Evolutionary conservation across 2,113 vertebrate genomes (phyloP).

Genomic region (Empidonax traillii): DNA sequence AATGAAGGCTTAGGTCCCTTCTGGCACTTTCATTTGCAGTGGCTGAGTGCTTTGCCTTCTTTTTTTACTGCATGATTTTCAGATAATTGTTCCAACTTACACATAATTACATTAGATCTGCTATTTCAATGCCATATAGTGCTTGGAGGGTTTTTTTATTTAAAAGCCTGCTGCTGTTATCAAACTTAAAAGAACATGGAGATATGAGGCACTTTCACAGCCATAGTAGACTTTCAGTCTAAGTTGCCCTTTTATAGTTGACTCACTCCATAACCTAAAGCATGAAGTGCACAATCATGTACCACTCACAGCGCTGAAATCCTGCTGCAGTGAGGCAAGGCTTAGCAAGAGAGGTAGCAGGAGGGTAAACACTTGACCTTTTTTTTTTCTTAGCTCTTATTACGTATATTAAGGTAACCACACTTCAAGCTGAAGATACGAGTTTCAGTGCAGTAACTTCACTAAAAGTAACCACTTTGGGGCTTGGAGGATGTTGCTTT

Average conservation of each 20-base stretch:
- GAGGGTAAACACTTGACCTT: neutral
- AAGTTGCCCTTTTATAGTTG: neutral
- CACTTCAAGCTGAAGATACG: neutral
- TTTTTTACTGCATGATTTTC: neutral
- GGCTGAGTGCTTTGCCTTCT: neutral
- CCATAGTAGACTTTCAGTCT: neutral
- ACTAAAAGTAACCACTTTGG: neutral
- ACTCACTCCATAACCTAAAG: neutral
- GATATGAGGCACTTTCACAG: neutral
- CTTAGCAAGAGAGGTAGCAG: neutral
- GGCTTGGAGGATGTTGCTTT: neutral
- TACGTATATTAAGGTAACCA: neutral
- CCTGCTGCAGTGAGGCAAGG: neutral
- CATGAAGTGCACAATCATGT: neutral
- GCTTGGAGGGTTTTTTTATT: neutral
- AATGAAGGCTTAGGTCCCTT: constrained; percentile 14
- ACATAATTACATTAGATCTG: neutral
- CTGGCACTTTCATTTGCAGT: constrained; percentile 14
- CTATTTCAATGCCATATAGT: neutral
- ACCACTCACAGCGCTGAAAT: neutral
- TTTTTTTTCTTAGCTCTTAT: neutral
- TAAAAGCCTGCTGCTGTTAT: neutral
- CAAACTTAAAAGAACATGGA: neutral
- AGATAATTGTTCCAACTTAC: constrained; percentile 23
- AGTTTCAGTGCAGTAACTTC: neutral